Evolutionary conservation across 2,888 invertebrate genomes (phyloP).

Genomic region (Leucozona laternaria): DNA sequence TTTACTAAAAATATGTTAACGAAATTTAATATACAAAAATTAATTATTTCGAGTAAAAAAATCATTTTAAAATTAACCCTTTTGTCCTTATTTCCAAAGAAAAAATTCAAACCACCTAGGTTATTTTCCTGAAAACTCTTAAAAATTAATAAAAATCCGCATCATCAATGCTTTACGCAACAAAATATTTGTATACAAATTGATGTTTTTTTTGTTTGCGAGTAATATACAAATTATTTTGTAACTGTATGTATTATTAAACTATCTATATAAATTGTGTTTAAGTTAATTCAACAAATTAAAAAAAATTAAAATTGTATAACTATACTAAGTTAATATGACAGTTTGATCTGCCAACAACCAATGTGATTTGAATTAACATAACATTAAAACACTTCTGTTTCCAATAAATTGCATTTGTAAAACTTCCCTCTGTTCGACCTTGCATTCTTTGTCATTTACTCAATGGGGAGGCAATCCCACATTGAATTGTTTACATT

Average conservation of each 20-base stretch:
- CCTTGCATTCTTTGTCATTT: constrained; percentile 68
- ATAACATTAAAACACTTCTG: constrained; percentile 44
- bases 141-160: constrained; percentile 8
- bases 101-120: neutral
- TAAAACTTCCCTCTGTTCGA: constrained; percentile 37
- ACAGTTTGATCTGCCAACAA: constrained; percentile 52
- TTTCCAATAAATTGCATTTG: constrained; percentile 59
- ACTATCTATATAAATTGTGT: neutral
- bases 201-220: neutral
- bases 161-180: neutral
- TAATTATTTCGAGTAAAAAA: no score
- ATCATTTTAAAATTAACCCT: no score
- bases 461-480: constrained; percentile 64
- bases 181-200: neutral
- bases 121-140: constrained; percentile 18
- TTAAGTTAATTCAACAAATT: constrained; percentile 21
- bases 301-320: constrained; percentile 24
- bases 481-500: constrained; percentile 71
- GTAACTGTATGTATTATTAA: neutral
- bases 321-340: constrained; percentile 30
- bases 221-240: neutral
- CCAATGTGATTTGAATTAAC: constrained; percentile 47
- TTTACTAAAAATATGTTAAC: no score
- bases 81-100: neutral
- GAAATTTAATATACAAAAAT: no score